phyloP scores from a whole-genome alignment of 2,797 vertebrate genomes.

The Ptychadena robeensis region DNA sequence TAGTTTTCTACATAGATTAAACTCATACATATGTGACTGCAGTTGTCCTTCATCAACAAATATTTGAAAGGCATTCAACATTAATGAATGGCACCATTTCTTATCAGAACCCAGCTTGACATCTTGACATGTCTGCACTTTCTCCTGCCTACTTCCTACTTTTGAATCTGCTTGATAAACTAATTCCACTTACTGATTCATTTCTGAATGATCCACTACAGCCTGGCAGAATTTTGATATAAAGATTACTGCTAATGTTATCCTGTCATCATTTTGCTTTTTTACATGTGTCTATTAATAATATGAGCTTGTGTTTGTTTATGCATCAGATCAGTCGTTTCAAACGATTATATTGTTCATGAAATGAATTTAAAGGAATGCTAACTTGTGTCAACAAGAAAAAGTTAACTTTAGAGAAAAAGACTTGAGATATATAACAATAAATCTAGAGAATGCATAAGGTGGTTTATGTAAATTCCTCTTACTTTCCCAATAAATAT shows the following conservation, averaged over 20 bases:
- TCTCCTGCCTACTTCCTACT: slow-evolving; percentile 35
- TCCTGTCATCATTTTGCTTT: slow-evolving; percentile 51
- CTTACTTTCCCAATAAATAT: no score
- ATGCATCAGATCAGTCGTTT: slow-evolving; percentile 32
- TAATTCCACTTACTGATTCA: slow-evolving; percentile 44
- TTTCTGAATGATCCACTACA: slow-evolving; percentile 42
- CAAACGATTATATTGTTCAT: slow-evolving; percentile 27
- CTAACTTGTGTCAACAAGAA: slow-evolving; percentile 11
- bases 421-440: neutral
- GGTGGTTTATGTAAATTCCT: no score
- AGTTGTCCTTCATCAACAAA: neutral
- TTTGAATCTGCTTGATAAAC: slow-evolving; percentile 40
- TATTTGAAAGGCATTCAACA: slow-evolving; percentile 4
- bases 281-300: slow-evolving; percentile 49
- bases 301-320: slow-evolving; percentile 51
- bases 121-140: slow-evolving; percentile 30
- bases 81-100: slow-evolving; percentile 15
- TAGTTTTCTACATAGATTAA: no score
- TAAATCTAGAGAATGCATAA: no score
- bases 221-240: slow-evolving; percentile 48
- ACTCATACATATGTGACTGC: neutral
- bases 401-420: slow-evolving; percentile 4
- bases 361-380: slow-evolving; percentile 2
- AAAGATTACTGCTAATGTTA: slow-evolving; percentile 53
- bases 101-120: slow-evolving; percentile 16